A percentile compares a stretch with the other conserved stretches of the same genome.
These are phyloP conservation scores for Monochamus saltuarius DNA, from an alignment of 1,140 invertebrate genomes.

Conservation along the genomic window DNA sequence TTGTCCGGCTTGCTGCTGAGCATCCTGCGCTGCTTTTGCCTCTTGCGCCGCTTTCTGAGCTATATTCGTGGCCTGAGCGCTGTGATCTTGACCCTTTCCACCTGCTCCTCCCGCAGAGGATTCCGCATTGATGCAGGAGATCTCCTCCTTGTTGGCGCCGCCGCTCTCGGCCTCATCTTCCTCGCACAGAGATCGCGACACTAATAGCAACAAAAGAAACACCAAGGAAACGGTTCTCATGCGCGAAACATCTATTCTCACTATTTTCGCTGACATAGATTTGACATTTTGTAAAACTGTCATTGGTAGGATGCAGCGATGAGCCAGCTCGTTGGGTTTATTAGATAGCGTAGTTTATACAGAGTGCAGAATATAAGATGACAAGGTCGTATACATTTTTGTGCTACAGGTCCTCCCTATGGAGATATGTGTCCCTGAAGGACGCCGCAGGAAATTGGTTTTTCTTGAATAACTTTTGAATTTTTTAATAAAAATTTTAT, in stretches of 20 bases:
- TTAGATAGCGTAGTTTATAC: no score
- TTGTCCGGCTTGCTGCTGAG: slow-evolving; percentile 56
- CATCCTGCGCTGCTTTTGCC: slow-evolving; percentile 59
- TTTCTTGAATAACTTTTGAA: no score
- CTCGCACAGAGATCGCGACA: background rate
- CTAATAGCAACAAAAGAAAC: slow-evolving; percentile 1
- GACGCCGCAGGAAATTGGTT: no score
- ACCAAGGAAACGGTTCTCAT: background rate
- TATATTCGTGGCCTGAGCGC: slow-evolving; percentile 57
- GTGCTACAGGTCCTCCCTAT: no score
- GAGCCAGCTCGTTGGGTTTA: no score
- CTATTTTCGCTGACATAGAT: no score
- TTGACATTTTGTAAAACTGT: no score
- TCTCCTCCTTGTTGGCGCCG: slow-evolving; percentile 4
- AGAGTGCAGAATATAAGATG: no score
- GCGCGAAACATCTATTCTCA: background rate
- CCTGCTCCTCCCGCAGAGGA: slow-evolving; percentile 1
- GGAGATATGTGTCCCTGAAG: no score
- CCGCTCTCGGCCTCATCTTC: slow-evolving; percentile 4
- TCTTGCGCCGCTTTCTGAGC: slow-evolving; percentile 68
- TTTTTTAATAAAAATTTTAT: no score
- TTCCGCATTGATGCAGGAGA: slow-evolving; percentile 16
- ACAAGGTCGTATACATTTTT: no score
- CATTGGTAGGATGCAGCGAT: no score
- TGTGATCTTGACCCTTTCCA: background rate